Base-by-base conservation (phyloP, 2,797 vertebrate species). In the Sebastes wilsoni region DNA sequence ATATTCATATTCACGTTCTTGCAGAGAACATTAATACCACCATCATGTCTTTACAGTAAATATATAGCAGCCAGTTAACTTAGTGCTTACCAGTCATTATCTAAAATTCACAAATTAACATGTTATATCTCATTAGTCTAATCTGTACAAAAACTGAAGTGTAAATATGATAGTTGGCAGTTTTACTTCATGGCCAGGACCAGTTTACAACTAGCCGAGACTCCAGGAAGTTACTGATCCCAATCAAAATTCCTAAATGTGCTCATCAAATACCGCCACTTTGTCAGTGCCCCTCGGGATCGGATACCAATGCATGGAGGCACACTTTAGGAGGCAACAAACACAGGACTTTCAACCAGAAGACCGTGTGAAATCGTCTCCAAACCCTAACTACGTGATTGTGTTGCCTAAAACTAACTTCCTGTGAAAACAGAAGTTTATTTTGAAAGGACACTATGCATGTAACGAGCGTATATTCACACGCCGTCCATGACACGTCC, bases 361-460 rank as follows among this genome's bases (percentile, higher is more conserved):
- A 49, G 16, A 20, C 42, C 7, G 3, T 20, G 42, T 49, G 42
- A 49, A 49, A 49, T 46, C 6, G 42, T 46, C 6, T 46, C 16
- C 42, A 1, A 46, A 18, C 6, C 42, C 16, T 46, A 1, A 46
- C 42, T 46, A 0, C 0, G 42, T 46, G 42, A 0, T 46, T 46
- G 14, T 46, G 14, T 46, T 46, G 42, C 6, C 42, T 46, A 46
- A 18, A 46, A 0, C 1, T 46, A 46, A 46, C 42, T 18, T 18
- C 42, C 42, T 49, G 42, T 46, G 16, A 46, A 18, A 46, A 46
- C 7, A 46, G 42, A 46, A 46, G 42, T 46, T 46, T 2, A 46
- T 46, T 46, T 46, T 46, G 42, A 46, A 46, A 46, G 3, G 42
- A 46, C 42, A 46, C 16, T 3, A 8, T 18, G 42, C 42, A 46